phyloP scores from a whole-genome alignment of 2,797 vertebrate genomes.

The Pagetopsis macropterus region DNA sequence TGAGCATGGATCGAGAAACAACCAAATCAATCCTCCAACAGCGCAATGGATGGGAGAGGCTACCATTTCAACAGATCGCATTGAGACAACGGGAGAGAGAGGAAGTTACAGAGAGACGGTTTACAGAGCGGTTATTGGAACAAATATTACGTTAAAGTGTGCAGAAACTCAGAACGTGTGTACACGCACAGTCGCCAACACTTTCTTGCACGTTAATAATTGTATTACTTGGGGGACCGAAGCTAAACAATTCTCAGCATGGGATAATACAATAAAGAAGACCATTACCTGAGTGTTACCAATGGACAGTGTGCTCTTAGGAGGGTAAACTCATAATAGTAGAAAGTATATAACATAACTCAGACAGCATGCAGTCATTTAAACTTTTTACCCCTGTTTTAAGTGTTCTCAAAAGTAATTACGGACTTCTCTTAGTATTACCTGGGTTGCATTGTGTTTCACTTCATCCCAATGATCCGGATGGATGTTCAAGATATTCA shows the following conservation, averaged over 20 bases:
- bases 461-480: background rate
- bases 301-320: conserved; percentile 57
- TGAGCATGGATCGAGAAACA: conserved; percentile 58
- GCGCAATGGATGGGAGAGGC: conserved; percentile 56
- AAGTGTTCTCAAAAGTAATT: background rate
- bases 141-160: conserved; percentile 55
- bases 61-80: conserved; percentile 51
- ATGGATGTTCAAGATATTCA: background rate
- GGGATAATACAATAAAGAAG: conserved; percentile 76
- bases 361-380: conserved; percentile 37
- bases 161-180: background rate
- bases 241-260: conserved; percentile 73
- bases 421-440: background rate
- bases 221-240: conserved; percentile 68
- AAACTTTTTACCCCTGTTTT: conserved; percentile 14
- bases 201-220: conserved; percentile 55
- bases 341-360: conserved; percentile 52
- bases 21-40: conserved; percentile 70
- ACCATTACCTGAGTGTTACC: conserved; percentile 72
- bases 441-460: background rate
- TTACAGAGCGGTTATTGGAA: conserved; percentile 50
- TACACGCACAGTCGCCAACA: conserved; percentile 37
- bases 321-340: conserved; percentile 57
- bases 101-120: conserved; percentile 25
- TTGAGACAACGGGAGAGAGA: conserved; percentile 12